Percentiles rank a stretch among this genome's conserved stretches.
Evolutionary conservation across 2,797 vertebrate genomes (phyloP).

Genomic region (Tragopan temminckii): DNA sequence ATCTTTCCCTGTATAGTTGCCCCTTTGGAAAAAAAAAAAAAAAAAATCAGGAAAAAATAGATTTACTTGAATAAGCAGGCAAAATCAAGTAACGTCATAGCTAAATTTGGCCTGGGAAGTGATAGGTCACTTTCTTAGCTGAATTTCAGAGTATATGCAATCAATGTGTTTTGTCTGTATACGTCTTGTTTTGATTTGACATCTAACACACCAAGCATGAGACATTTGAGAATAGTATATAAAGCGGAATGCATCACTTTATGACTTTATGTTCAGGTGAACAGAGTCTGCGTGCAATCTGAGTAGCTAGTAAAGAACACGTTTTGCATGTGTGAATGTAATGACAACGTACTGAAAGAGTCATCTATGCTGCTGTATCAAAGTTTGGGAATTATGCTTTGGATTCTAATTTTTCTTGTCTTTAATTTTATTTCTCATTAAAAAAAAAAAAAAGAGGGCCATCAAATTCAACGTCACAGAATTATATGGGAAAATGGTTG

Average conservation of each 20-base stretch:
- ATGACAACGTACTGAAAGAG: neutral
- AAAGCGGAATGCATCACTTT: neutral
- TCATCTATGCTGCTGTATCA: neutral
- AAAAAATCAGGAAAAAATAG: neutral
- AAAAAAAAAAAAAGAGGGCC: neutral
- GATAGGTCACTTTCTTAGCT: constrained; percentile 33
- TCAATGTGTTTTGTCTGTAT: constrained; percentile 5
- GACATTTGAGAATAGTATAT: neutral
- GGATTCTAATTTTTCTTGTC: neutral
- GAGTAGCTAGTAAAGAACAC: neutral
- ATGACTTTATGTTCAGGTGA: neutral
- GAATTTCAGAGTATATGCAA: constrained; percentile 14
- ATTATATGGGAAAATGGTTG: neutral
- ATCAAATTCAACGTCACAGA: neutral
- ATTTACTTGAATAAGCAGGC: neutral
- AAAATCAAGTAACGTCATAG: constrained; percentile 9
- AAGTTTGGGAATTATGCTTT: neutral
- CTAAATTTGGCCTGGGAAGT: constrained; percentile 15
- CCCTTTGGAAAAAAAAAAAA: neutral
- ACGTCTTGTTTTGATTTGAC: neutral
- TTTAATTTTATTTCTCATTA: neutral
- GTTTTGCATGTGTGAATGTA: neutral
- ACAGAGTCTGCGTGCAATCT: neutral
- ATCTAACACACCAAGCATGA: neutral
- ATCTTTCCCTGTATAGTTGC: neutral